Conservation (phyloP, 2,113 vertebrate species). For the Hydropotes inermis region DNA sequence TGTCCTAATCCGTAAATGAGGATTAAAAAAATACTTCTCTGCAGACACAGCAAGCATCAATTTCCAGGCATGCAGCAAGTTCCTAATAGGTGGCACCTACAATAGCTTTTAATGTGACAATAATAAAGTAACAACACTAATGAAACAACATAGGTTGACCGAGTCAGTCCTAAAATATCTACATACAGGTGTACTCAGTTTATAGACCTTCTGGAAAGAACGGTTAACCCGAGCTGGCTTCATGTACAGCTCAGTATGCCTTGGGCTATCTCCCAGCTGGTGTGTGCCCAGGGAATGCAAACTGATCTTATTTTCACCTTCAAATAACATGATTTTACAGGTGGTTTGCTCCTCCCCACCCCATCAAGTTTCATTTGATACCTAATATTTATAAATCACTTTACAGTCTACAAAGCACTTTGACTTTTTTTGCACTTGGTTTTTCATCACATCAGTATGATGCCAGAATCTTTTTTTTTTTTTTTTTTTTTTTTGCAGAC, state of each 20-base stretch:
- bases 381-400: slow-evolving; percentile 57
- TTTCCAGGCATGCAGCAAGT: not conserved
- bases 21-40: not conserved
- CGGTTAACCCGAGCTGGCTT: not conserved
- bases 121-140: not conserved
- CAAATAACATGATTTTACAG: slow-evolving; percentile 64
- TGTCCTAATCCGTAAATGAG: not conserved
- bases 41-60: not conserved
- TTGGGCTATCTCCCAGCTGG: slow-evolving; percentile 52
- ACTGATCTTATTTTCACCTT: slow-evolving; percentile 62
- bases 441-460: slow-evolving; percentile 12
- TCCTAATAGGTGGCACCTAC: not conserved
- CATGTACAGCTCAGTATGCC: not conserved
- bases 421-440: not conserved
- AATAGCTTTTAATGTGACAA: not conserved
- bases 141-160: not conserved
- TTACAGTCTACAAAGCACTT: slow-evolving; percentile 43
- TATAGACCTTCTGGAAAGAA: not conserved
- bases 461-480: not conserved
- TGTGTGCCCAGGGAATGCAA: slow-evolving; percentile 53
- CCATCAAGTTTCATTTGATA: slow-evolving; percentile 56
- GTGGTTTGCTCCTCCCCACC: slow-evolving; percentile 49
- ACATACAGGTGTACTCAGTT: not conserved
- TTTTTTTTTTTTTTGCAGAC: not conserved
- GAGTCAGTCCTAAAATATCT: not conserved